Percentiles rank a stretch among this genome's conserved stretches.
These are phyloP conservation scores for Heliconius melpomene DNA, from an alignment of 1,140 invertebrate species.

Conservation along the genomic window DNA sequence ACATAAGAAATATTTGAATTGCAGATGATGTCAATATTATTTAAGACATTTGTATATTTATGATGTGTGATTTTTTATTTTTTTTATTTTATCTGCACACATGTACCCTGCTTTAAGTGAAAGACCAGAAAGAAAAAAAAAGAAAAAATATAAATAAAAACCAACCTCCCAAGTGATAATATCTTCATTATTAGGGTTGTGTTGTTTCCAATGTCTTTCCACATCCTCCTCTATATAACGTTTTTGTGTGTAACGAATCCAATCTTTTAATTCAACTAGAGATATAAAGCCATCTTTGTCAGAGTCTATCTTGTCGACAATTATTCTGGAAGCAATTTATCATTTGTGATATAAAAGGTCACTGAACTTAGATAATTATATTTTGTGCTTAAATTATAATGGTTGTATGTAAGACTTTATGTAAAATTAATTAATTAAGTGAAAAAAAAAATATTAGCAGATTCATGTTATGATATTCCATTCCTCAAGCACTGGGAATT, in stretches of 20 bases:
- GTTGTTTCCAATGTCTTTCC: constrained; percentile 94
- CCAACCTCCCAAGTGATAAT: constrained; percentile 90
- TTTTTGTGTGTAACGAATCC: constrained; percentile 97
- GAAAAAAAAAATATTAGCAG: background rate
- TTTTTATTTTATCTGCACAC: too few relatives aligned
- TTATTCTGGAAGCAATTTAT: constrained; percentile 84
- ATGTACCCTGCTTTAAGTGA: too few relatives aligned
- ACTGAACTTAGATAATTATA: constrained; percentile 39
- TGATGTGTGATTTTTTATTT: too few relatives aligned
- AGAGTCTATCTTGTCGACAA: constrained; percentile 97
- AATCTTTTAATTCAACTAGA: constrained; percentile 95
- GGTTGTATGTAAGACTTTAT: background rate
- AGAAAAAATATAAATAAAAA: background rate
- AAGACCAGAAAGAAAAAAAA: too few relatives aligned
- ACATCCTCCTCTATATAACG: constrained; percentile 96
- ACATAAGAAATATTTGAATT: too few relatives aligned
- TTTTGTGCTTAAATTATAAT: constrained; percentile 16
- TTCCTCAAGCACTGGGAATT: too few relatives aligned
- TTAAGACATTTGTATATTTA: too few relatives aligned
- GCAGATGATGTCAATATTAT: too few relatives aligned
- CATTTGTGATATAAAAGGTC: constrained; percentile 48
- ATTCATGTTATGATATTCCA: background rate
- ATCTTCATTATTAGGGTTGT: constrained; percentile 90
- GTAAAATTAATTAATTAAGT: background rate
- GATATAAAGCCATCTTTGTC: constrained; percentile 93